phyloP scores from a whole-genome alignment of 2,113 vertebrate genomes.

The Paralichthys olivaceus region DNA sequence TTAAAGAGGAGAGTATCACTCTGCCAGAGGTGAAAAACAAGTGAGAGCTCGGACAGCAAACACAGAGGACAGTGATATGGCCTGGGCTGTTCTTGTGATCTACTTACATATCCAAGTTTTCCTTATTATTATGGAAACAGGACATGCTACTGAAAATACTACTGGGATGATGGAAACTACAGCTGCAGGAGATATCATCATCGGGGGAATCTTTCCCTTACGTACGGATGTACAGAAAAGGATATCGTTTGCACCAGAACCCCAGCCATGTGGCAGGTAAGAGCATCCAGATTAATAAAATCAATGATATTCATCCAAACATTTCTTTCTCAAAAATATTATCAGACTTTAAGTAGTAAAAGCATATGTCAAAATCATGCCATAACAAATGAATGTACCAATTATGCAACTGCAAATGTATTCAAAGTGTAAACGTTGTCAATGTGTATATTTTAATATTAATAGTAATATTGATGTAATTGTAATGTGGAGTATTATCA shows the following conservation, averaged over 20 bases:
- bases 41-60: not conserved
- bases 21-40: conserved; percentile 24
- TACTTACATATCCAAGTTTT: conserved; percentile 24
- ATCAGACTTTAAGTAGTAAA: too few relatives aligned
- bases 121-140: not conserved
- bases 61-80: conserved; percentile 32
- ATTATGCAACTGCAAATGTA: too few relatives aligned
- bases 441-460: not conserved
- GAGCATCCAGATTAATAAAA: conserved; percentile 46
- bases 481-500: not conserved
- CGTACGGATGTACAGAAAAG: conserved; percentile 42
- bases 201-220: conserved; percentile 75
- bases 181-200: conserved; percentile 70
- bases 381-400: too few relatives aligned
- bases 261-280: conserved; percentile 84
- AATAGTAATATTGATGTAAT: not conserved
- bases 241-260: conserved; percentile 75
- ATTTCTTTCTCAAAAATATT: not conserved
- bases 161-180: not conserved
- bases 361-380: too few relatives aligned
- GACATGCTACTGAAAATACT: not conserved
- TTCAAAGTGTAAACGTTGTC: too few relatives aligned
- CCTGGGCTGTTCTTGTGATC: not conserved
- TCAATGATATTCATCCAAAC: not conserved
- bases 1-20: conserved; percentile 42